A percentile compares a stretch with the other conserved stretches of the same genome.
phyloP scores from a whole-genome alignment of 2,797 vertebrate species.

The Mormyrus proboscirostris region DNA sequence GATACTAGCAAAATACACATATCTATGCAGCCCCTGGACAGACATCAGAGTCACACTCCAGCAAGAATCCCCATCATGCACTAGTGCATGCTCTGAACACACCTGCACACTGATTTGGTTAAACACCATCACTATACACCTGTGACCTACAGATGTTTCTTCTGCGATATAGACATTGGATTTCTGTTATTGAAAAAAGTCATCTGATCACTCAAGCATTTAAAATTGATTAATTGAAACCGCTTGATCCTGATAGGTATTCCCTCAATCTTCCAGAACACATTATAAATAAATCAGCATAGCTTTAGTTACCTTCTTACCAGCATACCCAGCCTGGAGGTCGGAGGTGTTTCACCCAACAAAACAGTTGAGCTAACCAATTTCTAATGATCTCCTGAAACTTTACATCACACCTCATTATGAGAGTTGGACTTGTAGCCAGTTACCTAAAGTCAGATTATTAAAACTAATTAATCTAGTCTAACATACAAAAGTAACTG shows the following conservation, averaged over 20 bases:
- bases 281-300: neutral
- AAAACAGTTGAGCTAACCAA: neutral
- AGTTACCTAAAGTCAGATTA: neutral
- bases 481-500: neutral
- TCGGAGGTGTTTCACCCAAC: neutral
- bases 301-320: neutral
- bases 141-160: neutral
- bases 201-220: neutral
- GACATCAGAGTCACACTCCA: neutral
- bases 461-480: neutral
- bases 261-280: neutral
- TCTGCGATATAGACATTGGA: neutral
- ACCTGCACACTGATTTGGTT: neutral
- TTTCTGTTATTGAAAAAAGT: neutral
- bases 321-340: neutral
- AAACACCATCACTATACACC: neutral
- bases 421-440: neutral
- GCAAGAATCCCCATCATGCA: neutral
- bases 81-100: neutral
- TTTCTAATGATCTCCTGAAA: neutral
- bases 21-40: no score
- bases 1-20: neutral
- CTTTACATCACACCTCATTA: neutral
- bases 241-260: neutral
- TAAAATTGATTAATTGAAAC: neutral